phyloP scores from a whole-genome alignment of 2,113 vertebrate genomes.

The Oreochromis spilurus region DNA sequence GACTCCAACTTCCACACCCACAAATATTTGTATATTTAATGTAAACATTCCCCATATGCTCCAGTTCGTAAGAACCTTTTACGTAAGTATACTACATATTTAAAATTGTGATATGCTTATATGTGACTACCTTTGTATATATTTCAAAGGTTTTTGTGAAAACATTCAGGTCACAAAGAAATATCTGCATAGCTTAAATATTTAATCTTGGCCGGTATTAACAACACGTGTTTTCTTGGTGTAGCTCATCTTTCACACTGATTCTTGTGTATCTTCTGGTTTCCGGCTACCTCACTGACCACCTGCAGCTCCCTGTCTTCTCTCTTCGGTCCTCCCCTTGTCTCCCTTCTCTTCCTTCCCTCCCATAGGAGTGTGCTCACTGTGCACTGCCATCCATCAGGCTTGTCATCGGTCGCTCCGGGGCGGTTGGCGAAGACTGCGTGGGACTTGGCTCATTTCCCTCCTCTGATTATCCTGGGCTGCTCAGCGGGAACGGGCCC shows the following conservation, averaged over 20 bases:
- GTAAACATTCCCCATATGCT: not conserved
- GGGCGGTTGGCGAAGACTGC: conserved; percentile 54
- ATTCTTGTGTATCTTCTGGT: not conserved
- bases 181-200: not conserved
- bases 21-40: not conserved
- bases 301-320: conserved; percentile 42
- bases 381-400: conserved; percentile 69
- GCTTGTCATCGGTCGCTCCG: conserved; percentile 66
- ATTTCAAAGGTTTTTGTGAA: not conserved
- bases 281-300: conserved; percentile 4
- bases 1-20: not conserved
- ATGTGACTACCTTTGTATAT: not conserved
- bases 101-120: not conserved
- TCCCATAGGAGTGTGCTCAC: conserved; percentile 39
- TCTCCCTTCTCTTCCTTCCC: conserved; percentile 24
- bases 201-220: not conserved
- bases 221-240: not conserved
- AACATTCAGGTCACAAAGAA: not conserved
- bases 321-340: not conserved
- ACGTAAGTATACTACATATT: not conserved
- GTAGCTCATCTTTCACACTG: not conserved
- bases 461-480: conserved; percentile 69
- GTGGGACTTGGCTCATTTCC: conserved; percentile 74
- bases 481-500: conserved; percentile 24
- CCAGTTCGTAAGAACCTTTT: not conserved